Evolutionary conservation across 1,140 invertebrate species (phyloP).

Genomic region (Leptopilina boulardi): DNA sequence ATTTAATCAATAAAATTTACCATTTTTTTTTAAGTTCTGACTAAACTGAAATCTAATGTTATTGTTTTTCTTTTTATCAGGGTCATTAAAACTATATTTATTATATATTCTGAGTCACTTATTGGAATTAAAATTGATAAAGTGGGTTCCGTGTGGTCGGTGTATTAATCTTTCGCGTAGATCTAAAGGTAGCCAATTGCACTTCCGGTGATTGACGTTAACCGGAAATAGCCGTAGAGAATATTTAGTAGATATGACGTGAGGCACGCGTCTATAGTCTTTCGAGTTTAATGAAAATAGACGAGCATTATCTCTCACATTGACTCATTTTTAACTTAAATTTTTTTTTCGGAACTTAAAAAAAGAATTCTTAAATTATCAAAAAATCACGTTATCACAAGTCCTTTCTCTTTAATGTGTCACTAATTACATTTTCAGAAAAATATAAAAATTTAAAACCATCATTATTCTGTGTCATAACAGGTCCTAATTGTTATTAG

Average conservation of each 20-base stretch:
- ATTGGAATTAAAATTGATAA: slow-evolving; percentile 6
- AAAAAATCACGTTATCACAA: neutral
- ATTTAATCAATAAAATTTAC: no score
- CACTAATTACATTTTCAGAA: neutral
- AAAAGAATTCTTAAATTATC: neutral
- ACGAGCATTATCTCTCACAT: neutral
- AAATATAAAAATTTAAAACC: neutral
- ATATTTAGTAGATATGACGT: slow-evolving; percentile 65
- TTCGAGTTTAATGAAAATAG: neutral
- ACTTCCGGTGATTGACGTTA: slow-evolving; percentile 59
- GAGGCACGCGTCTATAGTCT: slow-evolving; percentile 47
- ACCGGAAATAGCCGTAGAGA: slow-evolving; percentile 67
- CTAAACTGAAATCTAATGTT: neutral
- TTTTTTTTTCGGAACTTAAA: neutral
- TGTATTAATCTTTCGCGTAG: slow-evolving; percentile 16
- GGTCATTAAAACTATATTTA: neutral
- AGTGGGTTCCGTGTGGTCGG: neutral
- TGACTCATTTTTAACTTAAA: neutral
- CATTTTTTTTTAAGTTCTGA: neutral
- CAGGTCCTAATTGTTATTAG: neutral
- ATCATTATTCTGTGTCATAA: neutral
- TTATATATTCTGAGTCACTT: slow-evolving; percentile 3
- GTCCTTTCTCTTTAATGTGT: neutral
- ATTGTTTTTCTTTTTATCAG: slow-evolving; percentile 4
- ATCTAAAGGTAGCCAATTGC: slow-evolving; percentile 31